Conservation (phyloP, 2,113 vertebrate species). For the Crotalus horridus region DNA sequence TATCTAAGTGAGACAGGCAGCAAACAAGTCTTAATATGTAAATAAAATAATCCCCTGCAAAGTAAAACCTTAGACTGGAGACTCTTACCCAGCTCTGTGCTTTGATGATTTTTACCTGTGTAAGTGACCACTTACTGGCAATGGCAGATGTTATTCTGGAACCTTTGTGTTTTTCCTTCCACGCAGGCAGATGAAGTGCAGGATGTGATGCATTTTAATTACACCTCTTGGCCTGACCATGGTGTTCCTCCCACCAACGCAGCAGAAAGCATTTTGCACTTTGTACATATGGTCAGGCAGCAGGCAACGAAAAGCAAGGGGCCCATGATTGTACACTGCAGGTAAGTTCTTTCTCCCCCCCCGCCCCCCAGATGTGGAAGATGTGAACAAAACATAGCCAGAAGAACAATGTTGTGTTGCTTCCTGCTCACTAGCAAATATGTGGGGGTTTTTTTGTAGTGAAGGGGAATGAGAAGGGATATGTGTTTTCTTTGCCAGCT, state of each 20-base stretch:
- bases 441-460: neutral
- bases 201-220: constrained; percentile 91
- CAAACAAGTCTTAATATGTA: neutral
- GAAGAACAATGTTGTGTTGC: neutral
- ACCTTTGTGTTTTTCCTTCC: neutral
- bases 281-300: constrained; percentile 90
- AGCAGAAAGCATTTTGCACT: constrained; percentile 93
- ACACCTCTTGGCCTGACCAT: constrained; percentile 95
- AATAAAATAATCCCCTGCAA: neutral
- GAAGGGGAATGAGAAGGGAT: neutral
- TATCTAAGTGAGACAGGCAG: neutral
- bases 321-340: constrained; percentile 91
- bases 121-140: neutral
- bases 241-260: constrained; percentile 90
- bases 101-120: neutral
- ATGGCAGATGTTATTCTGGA: neutral
- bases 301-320: constrained; percentile 83
- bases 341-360: constrained; percentile 63
- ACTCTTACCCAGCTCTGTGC: neutral
- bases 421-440: neutral
- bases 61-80: neutral
- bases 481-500: neutral
- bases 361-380: too few species aligned
- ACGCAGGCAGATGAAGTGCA: constrained; percentile 85
- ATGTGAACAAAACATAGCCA: fast-evolving